Percentiles rank a stretch among this genome's conserved stretches.
These are phyloP conservation scores for Lethrus apterus DNA, from an alignment of 1,140 invertebrate species.

Conservation along the genomic window DNA sequence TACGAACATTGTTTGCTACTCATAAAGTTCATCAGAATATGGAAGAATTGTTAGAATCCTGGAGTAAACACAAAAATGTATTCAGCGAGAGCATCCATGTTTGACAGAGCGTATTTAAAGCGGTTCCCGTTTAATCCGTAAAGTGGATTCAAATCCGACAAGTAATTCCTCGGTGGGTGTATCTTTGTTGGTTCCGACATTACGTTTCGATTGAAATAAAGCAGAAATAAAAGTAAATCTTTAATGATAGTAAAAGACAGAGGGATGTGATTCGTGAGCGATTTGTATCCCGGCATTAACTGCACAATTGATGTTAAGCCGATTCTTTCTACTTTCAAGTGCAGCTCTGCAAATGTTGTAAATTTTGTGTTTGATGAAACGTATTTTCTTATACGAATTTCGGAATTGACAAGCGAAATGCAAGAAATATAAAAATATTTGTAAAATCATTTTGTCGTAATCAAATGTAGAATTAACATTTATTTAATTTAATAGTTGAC, in stretches of 20 bases:
- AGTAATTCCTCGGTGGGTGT: constrained; percentile 21
- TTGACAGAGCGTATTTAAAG: constrained; percentile 22
- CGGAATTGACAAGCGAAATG: too few relatives aligned
- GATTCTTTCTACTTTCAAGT: constrained; percentile 19
- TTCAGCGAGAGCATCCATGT: constrained; percentile 18
- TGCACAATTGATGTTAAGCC: constrained; percentile 25
- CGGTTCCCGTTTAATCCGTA: constrained; percentile 24
- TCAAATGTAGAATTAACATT: too few relatives aligned
- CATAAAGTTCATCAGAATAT: constrained; percentile 6
- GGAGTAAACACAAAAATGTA: constrained; percentile 15
- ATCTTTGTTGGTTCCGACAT: constrained; percentile 15
- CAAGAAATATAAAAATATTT: too few relatives aligned
- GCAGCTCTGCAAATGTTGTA: neutral
- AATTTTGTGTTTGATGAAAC: too few relatives aligned
- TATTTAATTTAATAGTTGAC: too few relatives aligned
- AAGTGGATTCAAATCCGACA: constrained; percentile 25
- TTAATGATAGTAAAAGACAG: constrained; percentile 6
- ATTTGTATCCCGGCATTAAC: constrained; percentile 16
- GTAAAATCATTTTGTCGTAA: too few relatives aligned
- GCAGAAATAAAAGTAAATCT: constrained; percentile 5
- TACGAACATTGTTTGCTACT: neutral
- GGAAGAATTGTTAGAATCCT: constrained; percentile 3
- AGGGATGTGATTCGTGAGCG: neutral
- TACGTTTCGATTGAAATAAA: neutral
- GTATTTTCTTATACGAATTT: too few relatives aligned